Evolutionary conservation across 2,113 vertebrate genomes (phyloP).

Genomic region (Pelecanoides urinatrix): DNA sequence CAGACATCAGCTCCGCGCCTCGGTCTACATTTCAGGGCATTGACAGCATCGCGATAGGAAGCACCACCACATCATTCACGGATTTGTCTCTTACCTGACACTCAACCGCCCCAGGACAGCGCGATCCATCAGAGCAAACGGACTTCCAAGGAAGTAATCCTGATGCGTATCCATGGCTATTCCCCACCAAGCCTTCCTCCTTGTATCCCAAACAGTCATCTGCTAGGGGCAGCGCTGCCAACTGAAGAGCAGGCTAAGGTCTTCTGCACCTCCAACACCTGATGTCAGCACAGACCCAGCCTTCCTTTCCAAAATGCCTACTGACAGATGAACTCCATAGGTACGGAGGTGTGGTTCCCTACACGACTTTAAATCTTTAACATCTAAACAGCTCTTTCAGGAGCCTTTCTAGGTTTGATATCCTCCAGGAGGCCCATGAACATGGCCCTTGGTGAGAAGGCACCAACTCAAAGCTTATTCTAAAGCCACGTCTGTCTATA

Average conservation of each 20-base stretch:
- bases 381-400: not conserved
- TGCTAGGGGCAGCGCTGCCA: not conserved
- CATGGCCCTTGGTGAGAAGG: not conserved
- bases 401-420: not conserved
- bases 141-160: not conserved
- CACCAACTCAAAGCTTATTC: not conserved
- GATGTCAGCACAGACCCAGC: not conserved
- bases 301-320: accelerated
- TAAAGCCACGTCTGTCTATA: not conserved
- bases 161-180: accelerated
- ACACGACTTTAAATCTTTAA: not conserved
- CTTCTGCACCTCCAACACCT: not conserved
- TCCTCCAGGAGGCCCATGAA: not conserved
- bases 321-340: not conserved
- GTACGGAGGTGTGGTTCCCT: accelerated
- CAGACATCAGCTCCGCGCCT: not conserved
- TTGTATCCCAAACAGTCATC: not conserved
- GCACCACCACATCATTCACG: accelerated
- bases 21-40: accelerated
- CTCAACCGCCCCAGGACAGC: not conserved
- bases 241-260: not conserved
- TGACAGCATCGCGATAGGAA: accelerated
- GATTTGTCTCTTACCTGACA: not conserved
- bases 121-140: not conserved
- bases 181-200: not conserved